These are phyloP conservation scores for Myotis lucifugus DNA, from an alignment of 2,113 vertebrate genomes.

Conservation along the genomic window DNA sequence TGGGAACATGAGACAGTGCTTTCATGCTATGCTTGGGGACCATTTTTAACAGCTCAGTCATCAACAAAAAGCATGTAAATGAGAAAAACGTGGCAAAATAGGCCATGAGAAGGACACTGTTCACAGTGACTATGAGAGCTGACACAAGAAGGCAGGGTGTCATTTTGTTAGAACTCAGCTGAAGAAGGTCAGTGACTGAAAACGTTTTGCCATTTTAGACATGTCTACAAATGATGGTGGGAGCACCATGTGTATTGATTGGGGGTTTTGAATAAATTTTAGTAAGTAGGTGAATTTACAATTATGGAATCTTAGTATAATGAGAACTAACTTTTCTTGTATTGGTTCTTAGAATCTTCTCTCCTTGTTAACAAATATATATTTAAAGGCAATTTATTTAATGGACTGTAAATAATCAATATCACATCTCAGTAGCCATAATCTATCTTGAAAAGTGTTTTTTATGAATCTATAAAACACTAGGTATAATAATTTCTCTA, in stretches of 20 bases:
- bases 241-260: background rate
- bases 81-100: background rate
- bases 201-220: background rate
- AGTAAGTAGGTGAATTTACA: background rate
- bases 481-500: background rate
- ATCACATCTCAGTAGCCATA: background rate
- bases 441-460: background rate
- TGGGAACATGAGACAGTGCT: background rate
- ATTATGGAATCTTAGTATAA: background rate
- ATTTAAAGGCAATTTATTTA: background rate
- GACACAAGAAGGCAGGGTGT: background rate
- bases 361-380: background rate
- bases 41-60: background rate
- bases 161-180: background rate
- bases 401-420: background rate
- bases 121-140: background rate
- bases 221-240: background rate
- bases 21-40: background rate
- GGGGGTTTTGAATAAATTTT: background rate
- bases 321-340: background rate
- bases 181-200: background rate
- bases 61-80: background rate
- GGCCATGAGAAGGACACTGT: background rate
- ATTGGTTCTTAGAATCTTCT: background rate
- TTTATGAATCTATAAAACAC: background rate